Percentiles rank a stretch among this genome's conserved stretches.
These are phyloP conservation scores for Muscicapa adusta DNA, from an alignment of 2,113 vertebrate species.

Conservation along the genomic window DNA sequence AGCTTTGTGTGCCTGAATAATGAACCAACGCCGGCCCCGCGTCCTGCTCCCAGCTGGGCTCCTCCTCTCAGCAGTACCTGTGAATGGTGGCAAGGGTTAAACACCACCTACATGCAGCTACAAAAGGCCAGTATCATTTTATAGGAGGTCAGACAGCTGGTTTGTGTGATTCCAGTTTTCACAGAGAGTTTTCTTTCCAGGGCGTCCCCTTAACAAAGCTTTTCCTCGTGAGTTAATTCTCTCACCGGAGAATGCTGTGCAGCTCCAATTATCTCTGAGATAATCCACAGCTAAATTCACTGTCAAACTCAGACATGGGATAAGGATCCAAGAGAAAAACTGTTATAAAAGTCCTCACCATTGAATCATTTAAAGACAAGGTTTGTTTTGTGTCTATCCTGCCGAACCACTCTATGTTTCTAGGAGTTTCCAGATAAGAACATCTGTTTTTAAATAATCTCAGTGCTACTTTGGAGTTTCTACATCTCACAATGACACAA, in stretches of 20 bases:
- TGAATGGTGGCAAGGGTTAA: conserved; percentile 33
- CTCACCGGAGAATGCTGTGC: neutral
- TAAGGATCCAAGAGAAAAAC: neutral
- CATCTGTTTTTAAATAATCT: conserved; percentile 49
- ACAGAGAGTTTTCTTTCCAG: neutral
- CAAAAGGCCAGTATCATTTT: conserved; percentile 47
- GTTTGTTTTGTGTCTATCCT: neutral
- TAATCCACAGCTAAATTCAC: neutral
- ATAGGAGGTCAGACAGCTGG: conserved; percentile 48
- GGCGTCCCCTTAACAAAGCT: neutral
- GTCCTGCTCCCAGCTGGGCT: conserved; percentile 42
- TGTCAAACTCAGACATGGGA: neutral
- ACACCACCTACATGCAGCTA: conserved; percentile 51
- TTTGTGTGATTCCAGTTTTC: conserved; percentile 18
- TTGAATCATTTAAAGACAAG: neutral
- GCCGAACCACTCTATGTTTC: neutral
- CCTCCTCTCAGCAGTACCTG: neutral
- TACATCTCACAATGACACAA: neutral
- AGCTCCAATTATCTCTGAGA: neutral
- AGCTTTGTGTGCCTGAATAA: conserved; percentile 60
- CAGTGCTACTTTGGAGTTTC: neutral
- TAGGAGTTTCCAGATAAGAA: conserved; percentile 22
- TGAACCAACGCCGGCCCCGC: conserved; percentile 48
- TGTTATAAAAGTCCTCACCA: neutral
- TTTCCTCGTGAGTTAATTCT: neutral